Percentiles rank a stretch among this genome's conserved stretches.
Conservation (phyloP, 2,113 vertebrate genomes). For the Euleptes europaea region DNA sequence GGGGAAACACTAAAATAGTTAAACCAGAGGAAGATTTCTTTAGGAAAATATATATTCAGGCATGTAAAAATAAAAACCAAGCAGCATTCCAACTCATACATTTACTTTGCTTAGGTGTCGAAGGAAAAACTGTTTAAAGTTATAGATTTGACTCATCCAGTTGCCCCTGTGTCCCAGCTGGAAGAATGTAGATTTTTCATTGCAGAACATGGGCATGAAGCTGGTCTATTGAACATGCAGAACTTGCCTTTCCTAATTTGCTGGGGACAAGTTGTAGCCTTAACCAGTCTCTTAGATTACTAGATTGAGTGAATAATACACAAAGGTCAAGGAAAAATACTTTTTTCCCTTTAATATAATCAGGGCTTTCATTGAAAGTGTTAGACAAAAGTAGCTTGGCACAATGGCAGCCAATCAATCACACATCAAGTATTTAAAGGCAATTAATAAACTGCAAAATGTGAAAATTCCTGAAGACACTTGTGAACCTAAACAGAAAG, state of each 20-base stretch:
- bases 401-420: background rate
- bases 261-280: no score
- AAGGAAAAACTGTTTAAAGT: background rate
- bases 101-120: background rate
- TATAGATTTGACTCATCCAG: background rate
- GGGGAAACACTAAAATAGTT: background rate
- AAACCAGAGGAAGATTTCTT: background rate
- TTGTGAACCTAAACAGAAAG: background rate
- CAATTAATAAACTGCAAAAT: background rate
- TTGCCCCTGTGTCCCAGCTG: no score
- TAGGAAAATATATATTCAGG: background rate
- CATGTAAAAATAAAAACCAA: background rate
- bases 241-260: background rate
- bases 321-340: background rate
- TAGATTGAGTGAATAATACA: background rate
- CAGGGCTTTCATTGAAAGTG: background rate
- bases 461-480: background rate
- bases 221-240: background rate
- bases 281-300: background rate
- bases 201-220: background rate
- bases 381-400: no score
- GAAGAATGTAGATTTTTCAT: background rate
- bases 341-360: background rate
- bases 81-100: background rate
- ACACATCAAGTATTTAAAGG: background rate